Percentiles rank a stretch among this genome's conserved stretches.
Conservation (phyloP, 2,888 invertebrate genomes). For the Cylloceria caligata region DNA sequence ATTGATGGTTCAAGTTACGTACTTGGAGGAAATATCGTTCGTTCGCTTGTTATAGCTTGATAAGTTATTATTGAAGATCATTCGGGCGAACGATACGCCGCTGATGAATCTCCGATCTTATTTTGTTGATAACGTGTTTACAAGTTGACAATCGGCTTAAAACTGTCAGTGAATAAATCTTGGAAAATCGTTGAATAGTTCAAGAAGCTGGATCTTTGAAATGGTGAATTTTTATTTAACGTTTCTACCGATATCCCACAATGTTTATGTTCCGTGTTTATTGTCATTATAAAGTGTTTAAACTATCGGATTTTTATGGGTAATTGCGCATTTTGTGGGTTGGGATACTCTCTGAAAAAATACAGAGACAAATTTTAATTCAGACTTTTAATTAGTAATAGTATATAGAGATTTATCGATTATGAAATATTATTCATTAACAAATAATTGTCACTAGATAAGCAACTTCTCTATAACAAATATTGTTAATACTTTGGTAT, state of each 20-base stretch:
- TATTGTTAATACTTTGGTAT: too few relatives aligned
- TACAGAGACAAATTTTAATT: too few relatives aligned
- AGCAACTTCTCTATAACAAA: too few relatives aligned
- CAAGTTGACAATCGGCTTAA: constrained; percentile 5
- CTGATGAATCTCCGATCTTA: constrained; percentile 6
- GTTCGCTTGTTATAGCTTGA: not conserved
- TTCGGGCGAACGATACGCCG: not conserved
- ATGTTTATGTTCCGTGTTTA: not conserved
- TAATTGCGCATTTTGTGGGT: not conserved
- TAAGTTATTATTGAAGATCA: not conserved
- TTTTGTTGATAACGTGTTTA: constrained; percentile 22
- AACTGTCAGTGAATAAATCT: constrained; percentile 6
- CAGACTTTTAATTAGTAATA: too few relatives aligned
- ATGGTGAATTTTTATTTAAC: constrained; percentile 25
- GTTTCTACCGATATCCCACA: not conserved
- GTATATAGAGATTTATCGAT: too few relatives aligned
- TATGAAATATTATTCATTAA: too few relatives aligned
- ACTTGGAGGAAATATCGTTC: not conserved
- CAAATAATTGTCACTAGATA: too few relatives aligned
- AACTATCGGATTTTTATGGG: not conserved
- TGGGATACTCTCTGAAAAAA: too few relatives aligned
- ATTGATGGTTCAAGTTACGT: constrained; percentile 44
- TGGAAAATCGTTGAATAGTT: constrained; percentile 7
- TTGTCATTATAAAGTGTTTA: not conserved
- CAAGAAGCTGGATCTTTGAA: not conserved